phyloP scores from a whole-genome alignment of 2,888 invertebrate genomes.

The Ashinkailepas kermadecensis region DNA sequence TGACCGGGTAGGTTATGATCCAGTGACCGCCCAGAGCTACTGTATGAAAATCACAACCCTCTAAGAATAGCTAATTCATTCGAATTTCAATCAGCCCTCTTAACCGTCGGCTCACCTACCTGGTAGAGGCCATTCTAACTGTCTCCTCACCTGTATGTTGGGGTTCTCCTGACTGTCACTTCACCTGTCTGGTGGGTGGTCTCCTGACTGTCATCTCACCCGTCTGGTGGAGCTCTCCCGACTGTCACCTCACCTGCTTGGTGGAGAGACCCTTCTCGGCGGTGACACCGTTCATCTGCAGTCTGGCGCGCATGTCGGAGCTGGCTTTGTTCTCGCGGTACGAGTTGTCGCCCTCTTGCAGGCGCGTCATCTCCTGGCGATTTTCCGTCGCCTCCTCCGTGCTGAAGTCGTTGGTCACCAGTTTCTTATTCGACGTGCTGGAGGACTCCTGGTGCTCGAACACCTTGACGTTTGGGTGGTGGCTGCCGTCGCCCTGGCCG shows the following conservation, averaged over 20 bases:
- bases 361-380: constrained; percentile 60
- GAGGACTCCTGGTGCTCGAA: background rate
- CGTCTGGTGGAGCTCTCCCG: too few relatives aligned
- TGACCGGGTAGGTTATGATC: too few relatives aligned
- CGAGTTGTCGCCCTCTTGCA: constrained; percentile 73
- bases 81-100: too few relatives aligned
- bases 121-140: too few relatives aligned
- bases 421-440: constrained; percentile 41
- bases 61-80: too few relatives aligned
- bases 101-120: too few relatives aligned
- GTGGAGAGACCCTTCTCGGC: constrained; percentile 77
- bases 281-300: constrained; percentile 75
- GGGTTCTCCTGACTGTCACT: too few relatives aligned
- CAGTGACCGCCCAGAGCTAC: too few relatives aligned
- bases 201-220: constrained; percentile 36
- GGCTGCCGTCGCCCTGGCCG: background rate
- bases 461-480: constrained; percentile 6
- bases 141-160: too few relatives aligned
- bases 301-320: constrained; percentile 64
- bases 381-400: constrained; percentile 67
- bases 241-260: constrained; percentile 49
- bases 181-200: too few relatives aligned
- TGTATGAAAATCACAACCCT: too few relatives aligned
- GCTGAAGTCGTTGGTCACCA: constrained; percentile 59
- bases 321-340: constrained; percentile 66